Conservation (phyloP, 2,797 vertebrate species). For the Eleutherodactylus coqui region DNA sequence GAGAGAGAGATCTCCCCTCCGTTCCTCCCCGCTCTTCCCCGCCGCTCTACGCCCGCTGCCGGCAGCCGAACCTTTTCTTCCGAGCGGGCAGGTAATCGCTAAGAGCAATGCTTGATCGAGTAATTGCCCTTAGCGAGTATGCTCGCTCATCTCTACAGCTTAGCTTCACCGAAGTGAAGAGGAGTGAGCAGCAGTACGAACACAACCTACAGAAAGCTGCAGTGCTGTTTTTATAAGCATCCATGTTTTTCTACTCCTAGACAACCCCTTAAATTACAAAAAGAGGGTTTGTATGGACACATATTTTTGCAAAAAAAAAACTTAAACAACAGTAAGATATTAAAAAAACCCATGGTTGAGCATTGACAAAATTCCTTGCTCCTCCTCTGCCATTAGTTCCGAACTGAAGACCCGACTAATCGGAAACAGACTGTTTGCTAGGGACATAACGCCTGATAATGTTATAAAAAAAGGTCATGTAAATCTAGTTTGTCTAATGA, state of each 20-base stretch:
- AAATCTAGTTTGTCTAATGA: neutral
- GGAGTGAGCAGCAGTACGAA: neutral
- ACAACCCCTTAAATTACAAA: neutral
- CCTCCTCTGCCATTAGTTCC: too few relatives aligned
- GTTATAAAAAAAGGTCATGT: neutral
- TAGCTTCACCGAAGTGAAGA: neutral
- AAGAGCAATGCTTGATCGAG: too few relatives aligned
- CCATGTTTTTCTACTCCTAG: too few relatives aligned
- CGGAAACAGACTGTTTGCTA: too few relatives aligned
- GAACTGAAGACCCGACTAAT: neutral
- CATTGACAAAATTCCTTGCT: neutral
- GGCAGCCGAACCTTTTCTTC: too few relatives aligned
- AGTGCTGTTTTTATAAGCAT: neutral
- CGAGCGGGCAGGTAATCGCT: too few relatives aligned
- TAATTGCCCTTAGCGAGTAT: too few relatives aligned
- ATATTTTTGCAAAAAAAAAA: neutral
- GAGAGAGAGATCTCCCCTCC: too few relatives aligned
- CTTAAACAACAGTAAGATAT: neutral
- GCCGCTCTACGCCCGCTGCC: too few relatives aligned
- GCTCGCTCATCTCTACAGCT: too few relatives aligned
- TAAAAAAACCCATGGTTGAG: neutral
- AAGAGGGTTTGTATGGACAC: neutral
- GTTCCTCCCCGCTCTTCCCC: too few relatives aligned
- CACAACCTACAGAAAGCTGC: neutral
- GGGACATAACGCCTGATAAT: neutral